These are phyloP conservation scores for Saxidomus purpurata DNA, from an alignment of 1,140 invertebrate genomes.

Conservation along the genomic window DNA sequence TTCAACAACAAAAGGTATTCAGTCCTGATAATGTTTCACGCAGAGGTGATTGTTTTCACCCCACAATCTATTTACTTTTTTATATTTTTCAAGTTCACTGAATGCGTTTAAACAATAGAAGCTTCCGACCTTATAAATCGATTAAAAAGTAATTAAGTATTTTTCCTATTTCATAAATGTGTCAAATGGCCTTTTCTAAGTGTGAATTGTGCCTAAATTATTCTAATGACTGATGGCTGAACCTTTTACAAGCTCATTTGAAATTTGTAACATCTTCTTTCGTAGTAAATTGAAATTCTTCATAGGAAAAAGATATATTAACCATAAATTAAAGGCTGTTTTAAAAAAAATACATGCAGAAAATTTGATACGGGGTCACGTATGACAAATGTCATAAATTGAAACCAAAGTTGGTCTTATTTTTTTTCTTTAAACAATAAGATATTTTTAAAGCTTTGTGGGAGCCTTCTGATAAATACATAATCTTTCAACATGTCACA, in stretches of 20 bases:
- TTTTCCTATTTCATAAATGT: too few species aligned
- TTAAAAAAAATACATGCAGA: too few species aligned
- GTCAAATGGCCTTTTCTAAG: too few species aligned
- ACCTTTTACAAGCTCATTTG: too few species aligned
- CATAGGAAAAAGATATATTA: too few species aligned
- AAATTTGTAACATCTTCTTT: too few species aligned
- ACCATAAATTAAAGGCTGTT: too few species aligned
- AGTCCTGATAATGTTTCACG: neutral
- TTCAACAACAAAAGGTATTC: neutral
- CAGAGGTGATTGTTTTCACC: neutral
- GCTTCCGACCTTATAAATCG: neutral
- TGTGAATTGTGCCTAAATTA: too few species aligned
- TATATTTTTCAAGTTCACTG: neutral
- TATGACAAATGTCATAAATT: neutral
- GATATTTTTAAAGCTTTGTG: neutral
- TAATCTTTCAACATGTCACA: neutral
- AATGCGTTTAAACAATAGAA: neutral
- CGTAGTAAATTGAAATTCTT: too few species aligned
- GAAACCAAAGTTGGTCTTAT: neutral
- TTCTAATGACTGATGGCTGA: too few species aligned
- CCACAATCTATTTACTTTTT: neutral
- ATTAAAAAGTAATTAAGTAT: too few species aligned
- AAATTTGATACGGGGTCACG: neutral
- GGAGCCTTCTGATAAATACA: neutral
- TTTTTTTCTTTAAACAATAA: neutral